A percentile compares a stretch with the other conserved stretches of the same genome.
phyloP scores from a whole-genome alignment of 2,888 invertebrate genomes.

The Ochropleura leucogaster region DNA sequence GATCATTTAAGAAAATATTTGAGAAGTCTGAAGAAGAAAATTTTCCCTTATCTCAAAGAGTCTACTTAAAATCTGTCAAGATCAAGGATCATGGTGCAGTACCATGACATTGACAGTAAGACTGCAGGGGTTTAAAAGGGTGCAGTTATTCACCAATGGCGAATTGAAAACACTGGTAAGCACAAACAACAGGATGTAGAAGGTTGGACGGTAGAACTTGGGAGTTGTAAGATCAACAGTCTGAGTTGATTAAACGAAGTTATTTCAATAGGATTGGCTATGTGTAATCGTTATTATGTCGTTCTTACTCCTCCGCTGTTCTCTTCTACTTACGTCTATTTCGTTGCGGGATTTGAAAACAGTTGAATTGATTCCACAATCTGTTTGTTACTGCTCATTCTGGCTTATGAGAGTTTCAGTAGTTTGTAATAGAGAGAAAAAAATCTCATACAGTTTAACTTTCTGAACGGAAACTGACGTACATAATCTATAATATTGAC shows the following conservation, averaged over 20 bases:
- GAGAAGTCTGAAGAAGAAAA: too few species aligned
- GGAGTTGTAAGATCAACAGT: background rate
- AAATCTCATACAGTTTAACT: background rate
- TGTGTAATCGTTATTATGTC: background rate
- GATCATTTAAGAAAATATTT: background rate
- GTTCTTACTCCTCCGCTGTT: background rate
- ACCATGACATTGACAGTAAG: background rate
- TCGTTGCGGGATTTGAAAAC: too few species aligned
- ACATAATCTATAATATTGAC: background rate
- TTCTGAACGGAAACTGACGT: background rate
- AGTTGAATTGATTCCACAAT: too few species aligned
- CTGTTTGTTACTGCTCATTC: background rate
- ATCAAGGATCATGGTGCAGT: too few species aligned
- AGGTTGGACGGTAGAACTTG: too few species aligned
- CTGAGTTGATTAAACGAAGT: background rate
- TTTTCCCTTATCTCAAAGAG: too few species aligned
- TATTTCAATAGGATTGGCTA: background rate
- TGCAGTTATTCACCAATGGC: background rate
- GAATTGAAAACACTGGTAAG: background rate
- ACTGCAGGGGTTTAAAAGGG: background rate
- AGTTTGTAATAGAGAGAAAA: background rate
- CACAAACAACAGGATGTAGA: background rate
- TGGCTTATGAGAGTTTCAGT: background rate
- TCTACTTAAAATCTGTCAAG: too few species aligned
- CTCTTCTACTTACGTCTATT: background rate